These are phyloP conservation scores for Neria commutata DNA, from an alignment of 2,888 invertebrate genomes.

Conservation along the genomic window DNA sequence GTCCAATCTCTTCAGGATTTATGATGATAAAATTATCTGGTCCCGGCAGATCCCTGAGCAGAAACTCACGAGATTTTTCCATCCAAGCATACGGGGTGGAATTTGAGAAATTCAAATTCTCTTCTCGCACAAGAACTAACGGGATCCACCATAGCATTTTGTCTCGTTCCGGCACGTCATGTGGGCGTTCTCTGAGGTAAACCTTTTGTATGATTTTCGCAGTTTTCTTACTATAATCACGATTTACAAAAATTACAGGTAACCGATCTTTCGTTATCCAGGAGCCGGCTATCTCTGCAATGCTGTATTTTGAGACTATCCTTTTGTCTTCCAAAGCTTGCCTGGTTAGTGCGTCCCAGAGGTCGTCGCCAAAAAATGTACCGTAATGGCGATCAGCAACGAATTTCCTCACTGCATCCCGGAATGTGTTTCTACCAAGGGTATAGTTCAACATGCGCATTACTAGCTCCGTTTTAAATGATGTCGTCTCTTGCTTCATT, in stretches of 20 bases:
- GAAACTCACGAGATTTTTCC: slow-evolving; percentile 65
- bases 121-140: slow-evolving; percentile 68
- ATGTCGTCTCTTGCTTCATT: slow-evolving; percentile 73
- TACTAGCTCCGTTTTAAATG: slow-evolving; percentile 77
- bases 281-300: slow-evolving; percentile 75
- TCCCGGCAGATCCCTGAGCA: slow-evolving; percentile 65
- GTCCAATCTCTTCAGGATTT: slow-evolving; percentile 84
- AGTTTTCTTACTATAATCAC: slow-evolving; percentile 71
- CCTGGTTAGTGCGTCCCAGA: slow-evolving; percentile 76
- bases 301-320: slow-evolving; percentile 66
- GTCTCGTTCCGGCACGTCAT: slow-evolving; percentile 73
- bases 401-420: slow-evolving; percentile 73
- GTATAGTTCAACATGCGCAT: slow-evolving; percentile 91
- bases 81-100: slow-evolving; percentile 70
- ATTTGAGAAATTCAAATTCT: slow-evolving; percentile 67
- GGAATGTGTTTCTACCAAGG: slow-evolving; percentile 78
- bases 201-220: slow-evolving; percentile 69
- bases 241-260: slow-evolving; percentile 74
- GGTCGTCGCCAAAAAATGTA: slow-evolving; percentile 79
- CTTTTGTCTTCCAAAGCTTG: slow-evolving; percentile 69
- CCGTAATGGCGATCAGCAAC: slow-evolving; percentile 72
- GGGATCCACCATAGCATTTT: slow-evolving; percentile 80
- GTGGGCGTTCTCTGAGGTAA: slow-evolving; percentile 75
- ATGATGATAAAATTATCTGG: slow-evolving; percentile 74
- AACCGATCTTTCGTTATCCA: slow-evolving; percentile 84